Evolutionary conservation across 2,888 invertebrate species (phyloP).

Genomic region (Nipponacmea schrenckii): DNA sequence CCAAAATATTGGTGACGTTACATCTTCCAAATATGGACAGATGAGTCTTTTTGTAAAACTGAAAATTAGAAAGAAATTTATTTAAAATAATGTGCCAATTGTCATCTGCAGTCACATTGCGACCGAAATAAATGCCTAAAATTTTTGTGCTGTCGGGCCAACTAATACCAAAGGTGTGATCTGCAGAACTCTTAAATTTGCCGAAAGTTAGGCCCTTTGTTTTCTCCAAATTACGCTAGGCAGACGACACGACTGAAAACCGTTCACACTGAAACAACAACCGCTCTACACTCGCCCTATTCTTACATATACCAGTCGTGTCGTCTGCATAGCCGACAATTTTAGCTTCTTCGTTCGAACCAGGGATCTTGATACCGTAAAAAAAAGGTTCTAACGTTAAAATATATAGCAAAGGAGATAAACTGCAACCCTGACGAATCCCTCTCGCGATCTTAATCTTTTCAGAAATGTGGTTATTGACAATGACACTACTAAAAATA

Average conservation of each 20-base stretch:
- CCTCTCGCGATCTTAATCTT: neutral
- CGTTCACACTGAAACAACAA: constrained; percentile 3
- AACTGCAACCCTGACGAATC: neutral
- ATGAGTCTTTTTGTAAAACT: constrained; percentile 15
- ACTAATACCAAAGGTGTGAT: too few species aligned
- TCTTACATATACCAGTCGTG: neutral
- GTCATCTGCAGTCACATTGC: constrained; percentile 22
- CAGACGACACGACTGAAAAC: constrained; percentile 10
- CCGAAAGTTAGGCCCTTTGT: neutral
- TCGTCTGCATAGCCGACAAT: constrained; percentile 3
- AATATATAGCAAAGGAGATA: neutral
- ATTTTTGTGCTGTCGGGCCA: too few species aligned
- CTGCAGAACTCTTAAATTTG: too few species aligned
- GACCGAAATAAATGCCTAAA: constrained; percentile 18
- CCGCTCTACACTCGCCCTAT: neutral
- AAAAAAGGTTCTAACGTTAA: neutral
- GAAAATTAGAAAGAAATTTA: constrained; percentile 27
- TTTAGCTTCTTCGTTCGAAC: neutral
- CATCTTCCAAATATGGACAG: constrained; percentile 6
- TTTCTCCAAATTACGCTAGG: constrained; percentile 18
- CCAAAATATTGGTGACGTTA: neutral
- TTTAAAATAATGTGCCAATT: constrained; percentile 24
- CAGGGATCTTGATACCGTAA: neutral
- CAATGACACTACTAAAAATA: constrained; percentile 33
- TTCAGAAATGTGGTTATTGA: constrained; percentile 31